Conservation (phyloP, 2,113 vertebrate genomes). For the Oreochromis tanganicae region DNA sequence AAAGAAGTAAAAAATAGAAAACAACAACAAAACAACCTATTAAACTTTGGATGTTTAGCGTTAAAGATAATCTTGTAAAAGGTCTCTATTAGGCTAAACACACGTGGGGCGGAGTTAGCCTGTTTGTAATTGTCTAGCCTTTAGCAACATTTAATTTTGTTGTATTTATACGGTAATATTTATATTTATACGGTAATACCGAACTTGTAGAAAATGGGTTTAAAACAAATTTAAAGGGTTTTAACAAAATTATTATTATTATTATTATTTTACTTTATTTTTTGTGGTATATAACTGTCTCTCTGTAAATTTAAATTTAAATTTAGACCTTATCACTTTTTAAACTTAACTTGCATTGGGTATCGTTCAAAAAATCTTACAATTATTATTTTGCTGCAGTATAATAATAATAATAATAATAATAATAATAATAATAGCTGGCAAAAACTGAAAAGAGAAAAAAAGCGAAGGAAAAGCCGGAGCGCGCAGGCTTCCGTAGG, state of each 20-base stretch:
- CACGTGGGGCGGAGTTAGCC: not conserved
- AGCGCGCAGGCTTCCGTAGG: conserved; percentile 56
- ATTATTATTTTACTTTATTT: not conserved
- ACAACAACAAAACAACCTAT: not conserved
- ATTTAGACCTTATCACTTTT: not conserved
- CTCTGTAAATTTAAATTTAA: not conserved
- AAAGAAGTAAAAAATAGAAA: not conserved
- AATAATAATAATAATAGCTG: not conserved
- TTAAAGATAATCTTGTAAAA: not conserved
- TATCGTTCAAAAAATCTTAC: not conserved
- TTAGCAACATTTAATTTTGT: not conserved
- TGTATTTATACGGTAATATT: not conserved
- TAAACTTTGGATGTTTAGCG: not conserved
- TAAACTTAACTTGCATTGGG: not conserved
- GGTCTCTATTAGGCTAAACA: not conserved
- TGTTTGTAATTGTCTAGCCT: not conserved
- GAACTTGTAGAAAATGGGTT: not conserved
- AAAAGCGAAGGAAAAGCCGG: not conserved
- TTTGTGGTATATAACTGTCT: not conserved
- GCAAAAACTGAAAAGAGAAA: not conserved
- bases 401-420: not conserved
- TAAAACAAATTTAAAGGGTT: not conserved
- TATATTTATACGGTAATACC: not conserved
- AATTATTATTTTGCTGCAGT: not conserved
- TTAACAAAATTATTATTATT: not conserved